Evolutionary conservation across 2,888 invertebrate genomes (phyloP), one percentile per base, ranked within the genome.

Genomic region (Hemaris fuciformis): DNA sequence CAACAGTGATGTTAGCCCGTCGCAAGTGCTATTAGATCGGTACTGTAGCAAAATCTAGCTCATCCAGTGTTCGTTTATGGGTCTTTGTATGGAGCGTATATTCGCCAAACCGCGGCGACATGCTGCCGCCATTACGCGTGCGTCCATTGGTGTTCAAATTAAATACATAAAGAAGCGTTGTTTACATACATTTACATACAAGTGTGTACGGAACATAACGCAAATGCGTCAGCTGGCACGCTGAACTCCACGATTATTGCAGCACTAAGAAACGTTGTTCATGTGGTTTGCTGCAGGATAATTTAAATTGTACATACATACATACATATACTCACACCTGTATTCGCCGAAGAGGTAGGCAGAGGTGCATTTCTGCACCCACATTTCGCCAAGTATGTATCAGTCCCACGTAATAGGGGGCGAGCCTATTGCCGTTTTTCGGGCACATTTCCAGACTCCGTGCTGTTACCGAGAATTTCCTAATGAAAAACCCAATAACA

Each of bases 61-160:
- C 53, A 48, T 60, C 60, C 15, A 53, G 60, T 3, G 23, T 38
- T n/a, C 10, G 22, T 25, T 22, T 46, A 38, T 23, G 41, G 31
- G 67, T 75, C 73, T 67, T 65, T 72, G 80, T 76, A 76, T 71
- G 70, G 70, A 73, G 77, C 80, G 81, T 79, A 79, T 77, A 81
- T 83, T 83, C 82, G 87, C 89, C 86, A 88, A 88, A 91, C 90
- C 90, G 80, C 89, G 81, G 89, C 88, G 85, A 87, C 91, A 91
- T 81, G 84, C 79, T 84, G 90, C 80, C 81, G 83, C 85, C 84
- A 85, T 89, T 85, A 82, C 76, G 83, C 83, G 83, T 83, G 79
- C 84, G 84, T 81, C 84, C 85, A 83, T 87, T 79, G 87, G 79
- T 75, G 87, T 83, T 88, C 84, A 88, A 89, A 90, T 90, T 89